Evolutionary conservation across 1,140 invertebrate species (phyloP), one percentile per base, ranked within the genome.

Genomic region (Vanessa tameamea): DNA sequence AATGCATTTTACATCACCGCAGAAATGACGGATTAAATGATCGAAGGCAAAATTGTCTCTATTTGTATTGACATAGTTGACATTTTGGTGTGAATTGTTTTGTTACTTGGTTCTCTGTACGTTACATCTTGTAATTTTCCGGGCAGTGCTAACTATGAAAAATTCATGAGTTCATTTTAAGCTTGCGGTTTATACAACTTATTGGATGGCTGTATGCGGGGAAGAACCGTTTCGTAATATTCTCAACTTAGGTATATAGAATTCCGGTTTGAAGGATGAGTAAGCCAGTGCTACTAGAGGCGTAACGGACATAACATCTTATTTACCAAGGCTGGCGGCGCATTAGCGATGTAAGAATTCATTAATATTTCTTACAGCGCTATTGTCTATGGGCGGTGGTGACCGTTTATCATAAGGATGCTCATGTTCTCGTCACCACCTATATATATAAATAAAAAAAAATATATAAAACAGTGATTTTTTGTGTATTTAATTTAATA

Each of bases 151-250:
- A 65, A 59, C 50, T 67, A 85, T 83, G 79, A 82, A 82, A 85
- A 77, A 85, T 83, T 80, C 82, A 85, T 85, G 80, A 80, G 75
- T 76, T 78, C 78, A 78, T 78, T 81, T 73, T 80, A 76, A 77
- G 73, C 76, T 71, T 59, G 61, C 23, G 69, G 73, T 69, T 64
- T 82, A 76, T 82, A 68, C 66, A 72, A 78, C 51, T 73, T 81
- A 82, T 80, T 78, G 79, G 73, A 77, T 43, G 59, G 59, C 37
- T 6, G 51, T 70, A 84, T 81, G 71, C 78, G 53, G 13, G 57
- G 75, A 47, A 67, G 23, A 51, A 37, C 64, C 20, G 64, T 65
- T 23, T 63, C 26, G 31, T 37, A 59, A 16, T 61, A 26, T 31
- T 31, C 26, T 31, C 0, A 31, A 31, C 26, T 31, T 31, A 31